phyloP scores from a whole-genome alignment of 2,888 invertebrate genomes.

The Strigamia transsilvanica region DNA sequence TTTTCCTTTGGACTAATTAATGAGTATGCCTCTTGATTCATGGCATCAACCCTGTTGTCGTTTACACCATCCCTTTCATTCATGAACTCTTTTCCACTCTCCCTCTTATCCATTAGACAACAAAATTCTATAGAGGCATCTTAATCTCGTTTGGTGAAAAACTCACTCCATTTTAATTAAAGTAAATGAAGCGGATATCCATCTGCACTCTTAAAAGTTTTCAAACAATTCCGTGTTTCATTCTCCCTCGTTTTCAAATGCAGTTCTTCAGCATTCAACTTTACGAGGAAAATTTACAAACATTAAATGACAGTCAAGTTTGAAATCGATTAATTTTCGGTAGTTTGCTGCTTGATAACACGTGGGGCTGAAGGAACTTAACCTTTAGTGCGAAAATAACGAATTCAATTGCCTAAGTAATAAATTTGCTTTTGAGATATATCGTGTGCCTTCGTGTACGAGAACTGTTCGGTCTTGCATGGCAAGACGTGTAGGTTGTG shows the following conservation, averaged over 20 bases:
- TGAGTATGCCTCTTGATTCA: constrained; percentile 39
- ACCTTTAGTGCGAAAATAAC: constrained; percentile 46
- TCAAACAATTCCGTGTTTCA: constrained; percentile 28
- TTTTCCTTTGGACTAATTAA: constrained; percentile 47
- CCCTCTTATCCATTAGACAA: constrained; percentile 47
- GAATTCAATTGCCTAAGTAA: constrained; percentile 40
- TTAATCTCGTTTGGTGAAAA: constrained; percentile 47
- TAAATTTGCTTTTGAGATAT: constrained; percentile 48
- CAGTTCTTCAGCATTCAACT: neutral
- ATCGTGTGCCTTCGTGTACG: constrained; percentile 41
- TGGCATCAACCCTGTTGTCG: constrained; percentile 48
- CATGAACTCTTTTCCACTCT: constrained; percentile 45
- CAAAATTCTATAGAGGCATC: constrained; percentile 48
- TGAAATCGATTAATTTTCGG: constrained; percentile 33
- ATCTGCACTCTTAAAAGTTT: constrained; percentile 41
- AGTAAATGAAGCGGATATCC: constrained; percentile 44
- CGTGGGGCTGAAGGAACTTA: constrained; percentile 23
- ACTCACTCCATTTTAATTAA: constrained; percentile 45
- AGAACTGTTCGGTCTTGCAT: constrained; percentile 45
- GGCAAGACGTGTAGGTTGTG: constrained; percentile 42
- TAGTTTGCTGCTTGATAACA: constrained; percentile 33
- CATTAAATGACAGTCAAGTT: constrained; percentile 28
- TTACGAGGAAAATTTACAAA: constrained; percentile 4
- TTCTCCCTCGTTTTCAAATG: neutral
- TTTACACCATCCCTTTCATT: constrained; percentile 46